These are phyloP conservation scores for Dipus sagitta DNA, from an alignment of 2,797 vertebrate genomes.

Conservation along the genomic window DNA sequence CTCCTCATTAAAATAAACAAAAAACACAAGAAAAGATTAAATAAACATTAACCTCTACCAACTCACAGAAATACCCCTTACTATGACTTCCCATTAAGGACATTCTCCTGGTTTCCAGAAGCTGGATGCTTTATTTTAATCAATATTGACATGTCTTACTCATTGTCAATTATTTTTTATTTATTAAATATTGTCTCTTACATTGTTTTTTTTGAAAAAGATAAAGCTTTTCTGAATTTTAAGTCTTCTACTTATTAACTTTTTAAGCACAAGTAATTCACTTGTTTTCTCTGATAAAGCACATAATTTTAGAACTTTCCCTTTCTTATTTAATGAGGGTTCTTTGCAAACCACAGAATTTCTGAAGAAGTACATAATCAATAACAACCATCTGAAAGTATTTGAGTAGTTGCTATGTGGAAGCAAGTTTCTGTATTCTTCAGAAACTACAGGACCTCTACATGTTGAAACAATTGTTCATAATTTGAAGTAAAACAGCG, in stretches of 20 bases:
- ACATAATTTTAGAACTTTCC: background rate
- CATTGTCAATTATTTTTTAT: background rate
- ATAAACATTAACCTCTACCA: fast-evolving
- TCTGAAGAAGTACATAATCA: too few species aligned
- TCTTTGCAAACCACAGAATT: background rate
- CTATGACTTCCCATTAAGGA: background rate
- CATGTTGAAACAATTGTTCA: background rate
- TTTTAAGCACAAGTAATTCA: background rate
- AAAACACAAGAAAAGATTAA: background rate
- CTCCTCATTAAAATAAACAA: background rate
- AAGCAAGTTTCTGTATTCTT: background rate
- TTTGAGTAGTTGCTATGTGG: background rate
- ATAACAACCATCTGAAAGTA: too few species aligned
- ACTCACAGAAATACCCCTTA: fast-evolving
- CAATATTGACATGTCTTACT: background rate
- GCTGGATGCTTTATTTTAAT: too few species aligned
- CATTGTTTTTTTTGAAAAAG: background rate
- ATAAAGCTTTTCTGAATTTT: background rate
- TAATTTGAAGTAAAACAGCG: background rate
- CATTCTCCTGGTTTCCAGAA: background rate
- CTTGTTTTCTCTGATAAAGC: background rate
- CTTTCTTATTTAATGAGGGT: background rate
- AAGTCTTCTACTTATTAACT: background rate
- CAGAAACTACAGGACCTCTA: background rate
- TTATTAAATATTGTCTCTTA: background rate